Evolutionary conservation across 1,140 invertebrate species (phyloP).

Genomic region (Carcinoscorpius rotundicauda): DNA sequence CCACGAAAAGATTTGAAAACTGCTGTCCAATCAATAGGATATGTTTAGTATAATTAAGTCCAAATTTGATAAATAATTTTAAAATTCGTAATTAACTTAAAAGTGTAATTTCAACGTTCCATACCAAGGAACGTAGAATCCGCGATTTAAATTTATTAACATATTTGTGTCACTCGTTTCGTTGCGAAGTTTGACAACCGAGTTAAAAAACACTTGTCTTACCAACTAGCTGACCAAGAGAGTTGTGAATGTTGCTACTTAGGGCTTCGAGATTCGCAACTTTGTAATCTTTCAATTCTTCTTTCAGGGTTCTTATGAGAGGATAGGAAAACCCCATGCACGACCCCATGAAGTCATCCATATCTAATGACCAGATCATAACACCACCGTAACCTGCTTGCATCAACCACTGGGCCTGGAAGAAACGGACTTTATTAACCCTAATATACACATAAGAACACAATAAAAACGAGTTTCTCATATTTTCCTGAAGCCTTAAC

Average conservation of each 20-base stretch:
- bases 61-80: too few relatives aligned
- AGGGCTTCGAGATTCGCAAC: constrained; percentile 65
- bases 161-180: too few relatives aligned
- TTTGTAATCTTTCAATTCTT: constrained; percentile 67
- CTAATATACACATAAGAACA: not conserved
- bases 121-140: too few relatives aligned
- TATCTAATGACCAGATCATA: constrained; percentile 94
- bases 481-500: constrained; percentile 5
- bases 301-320: constrained; percentile 70
- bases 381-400: constrained; percentile 88
- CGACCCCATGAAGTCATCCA: constrained; percentile 84
- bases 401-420: constrained; percentile 83
- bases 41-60: too few relatives aligned
- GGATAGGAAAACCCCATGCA: constrained; percentile 87
- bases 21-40: too few relatives aligned
- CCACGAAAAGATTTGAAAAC: too few relatives aligned
- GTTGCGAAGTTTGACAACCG: too few relatives aligned
- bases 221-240: not conserved
- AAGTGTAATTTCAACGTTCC: too few relatives aligned
- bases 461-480: constrained; percentile 4
- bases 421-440: not conserved
- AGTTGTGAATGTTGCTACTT: constrained; percentile 58
- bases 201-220: not conserved
- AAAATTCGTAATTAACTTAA: too few relatives aligned
- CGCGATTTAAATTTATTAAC: too few relatives aligned